Evolutionary conservation across 2,888 invertebrate genomes (phyloP).

Genomic region (Callosobruchus maculatus): DNA sequence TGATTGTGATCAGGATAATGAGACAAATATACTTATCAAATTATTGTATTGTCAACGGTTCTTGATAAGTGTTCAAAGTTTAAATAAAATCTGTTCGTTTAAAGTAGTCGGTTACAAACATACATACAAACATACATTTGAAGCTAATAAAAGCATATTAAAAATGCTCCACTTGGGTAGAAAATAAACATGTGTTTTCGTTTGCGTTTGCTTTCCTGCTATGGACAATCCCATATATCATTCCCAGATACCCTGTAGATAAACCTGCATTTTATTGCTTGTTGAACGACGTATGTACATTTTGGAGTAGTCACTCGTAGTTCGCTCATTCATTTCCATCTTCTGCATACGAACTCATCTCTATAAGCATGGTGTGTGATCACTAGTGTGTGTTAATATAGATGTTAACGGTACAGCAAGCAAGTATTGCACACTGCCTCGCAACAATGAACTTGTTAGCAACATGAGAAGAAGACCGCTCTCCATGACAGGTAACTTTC

Average conservation of each 20-base stretch:
- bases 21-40: no score
- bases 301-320: not conserved
- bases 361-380: constrained; percentile 37
- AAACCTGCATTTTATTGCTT: not conserved
- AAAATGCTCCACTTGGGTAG: no score
- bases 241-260: not conserved
- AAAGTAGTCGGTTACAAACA: no score
- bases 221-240: no score
- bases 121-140: no score
- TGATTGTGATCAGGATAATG: no score
- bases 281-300: not conserved
- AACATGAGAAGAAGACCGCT: constrained; percentile 56
- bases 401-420: constrained; percentile 55
- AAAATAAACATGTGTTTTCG: no score
- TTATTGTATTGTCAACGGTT: no score
- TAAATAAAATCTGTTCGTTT: no score
- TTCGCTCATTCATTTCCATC: not conserved
- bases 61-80: no score
- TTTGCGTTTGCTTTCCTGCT: no score
- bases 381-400: constrained; percentile 41
- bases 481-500: constrained; percentile 57
- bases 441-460: constrained; percentile 55
- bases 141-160: no score
- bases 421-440: constrained; percentile 53
- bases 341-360: not conserved